Percentiles rank a stretch among this genome's conserved stretches.
Evolutionary conservation across 2,113 vertebrate genomes (phyloP).

Genomic region (Bos indicus): DNA sequence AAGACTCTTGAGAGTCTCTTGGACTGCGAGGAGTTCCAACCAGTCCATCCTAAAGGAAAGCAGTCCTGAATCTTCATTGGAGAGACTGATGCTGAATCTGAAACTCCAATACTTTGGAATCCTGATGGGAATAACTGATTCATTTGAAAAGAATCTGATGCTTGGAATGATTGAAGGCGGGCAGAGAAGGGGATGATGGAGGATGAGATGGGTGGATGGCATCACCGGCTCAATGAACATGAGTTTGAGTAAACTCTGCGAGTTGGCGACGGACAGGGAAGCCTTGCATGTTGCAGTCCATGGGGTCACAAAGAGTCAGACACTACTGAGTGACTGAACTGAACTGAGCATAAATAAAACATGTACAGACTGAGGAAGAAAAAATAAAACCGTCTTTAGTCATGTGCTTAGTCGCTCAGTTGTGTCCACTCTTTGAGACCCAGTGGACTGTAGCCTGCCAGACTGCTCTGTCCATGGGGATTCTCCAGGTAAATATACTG

Average conservation of each 20-base stretch:
- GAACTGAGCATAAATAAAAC: neutral
- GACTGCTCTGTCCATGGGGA: neutral
- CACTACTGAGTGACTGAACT: neutral
- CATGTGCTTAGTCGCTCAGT: neutral
- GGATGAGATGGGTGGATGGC: neutral
- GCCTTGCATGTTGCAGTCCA: neutral
- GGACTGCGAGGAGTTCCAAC: neutral
- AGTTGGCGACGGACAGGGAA: neutral
- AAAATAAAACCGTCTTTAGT: neutral
- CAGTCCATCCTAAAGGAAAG: neutral
- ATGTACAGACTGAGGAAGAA: neutral
- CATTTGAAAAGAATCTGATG: neutral
- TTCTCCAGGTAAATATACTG: neutral
- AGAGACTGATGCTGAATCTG: neutral
- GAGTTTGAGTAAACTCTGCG: neutral
- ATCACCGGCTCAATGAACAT: neutral
- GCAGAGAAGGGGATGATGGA: neutral
- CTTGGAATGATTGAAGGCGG: neutral
- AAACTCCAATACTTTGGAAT: neutral
- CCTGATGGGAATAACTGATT: too few species aligned
- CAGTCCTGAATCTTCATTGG: neutral
- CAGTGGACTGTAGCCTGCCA: neutral
- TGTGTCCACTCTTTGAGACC: neutral
- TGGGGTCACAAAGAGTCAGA: neutral
- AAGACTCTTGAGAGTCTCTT: neutral